Conservation (phyloP, 2,888 invertebrate genomes). For the Empis livida region DNA sequence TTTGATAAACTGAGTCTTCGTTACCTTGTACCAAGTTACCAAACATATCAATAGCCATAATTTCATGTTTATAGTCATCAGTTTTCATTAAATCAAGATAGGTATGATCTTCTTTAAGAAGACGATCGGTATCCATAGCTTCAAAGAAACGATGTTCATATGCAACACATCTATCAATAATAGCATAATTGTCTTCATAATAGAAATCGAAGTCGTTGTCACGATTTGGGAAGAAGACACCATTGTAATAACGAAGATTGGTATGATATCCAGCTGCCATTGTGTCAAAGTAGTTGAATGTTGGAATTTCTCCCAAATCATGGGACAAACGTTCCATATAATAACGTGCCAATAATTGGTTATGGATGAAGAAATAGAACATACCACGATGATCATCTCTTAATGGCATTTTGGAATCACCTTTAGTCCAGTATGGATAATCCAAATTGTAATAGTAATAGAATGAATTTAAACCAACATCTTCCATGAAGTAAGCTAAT, state of each 20-base stretch:
- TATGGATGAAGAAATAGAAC: constrained; percentile 37
- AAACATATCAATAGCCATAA: constrained; percentile 34
- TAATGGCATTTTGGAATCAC: constrained; percentile 28
- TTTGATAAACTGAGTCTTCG: constrained; percentile 39
- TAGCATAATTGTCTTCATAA: constrained; percentile 21
- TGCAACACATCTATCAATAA: constrained; percentile 34
- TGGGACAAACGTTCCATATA: constrained; percentile 50
- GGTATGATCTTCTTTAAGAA: constrained; percentile 30
- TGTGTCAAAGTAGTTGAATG: constrained; percentile 43
- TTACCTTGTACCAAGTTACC: constrained; percentile 45
- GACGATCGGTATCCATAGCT: constrained; percentile 45
- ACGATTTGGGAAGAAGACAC: constrained; percentile 52
- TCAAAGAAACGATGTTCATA: constrained; percentile 45
- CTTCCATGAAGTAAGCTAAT: constrained; percentile 61
- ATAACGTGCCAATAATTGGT: constrained; percentile 38
- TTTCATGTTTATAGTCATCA: constrained; percentile 18
- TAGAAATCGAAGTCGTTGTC: constrained; percentile 42
- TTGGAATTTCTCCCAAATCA: constrained; percentile 50
- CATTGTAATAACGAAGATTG: constrained; percentile 48
- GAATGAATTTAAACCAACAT: constrained; percentile 62
- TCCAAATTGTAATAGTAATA: constrained; percentile 54
- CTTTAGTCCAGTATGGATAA: constrained; percentile 57
- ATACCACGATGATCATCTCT: constrained; percentile 35
- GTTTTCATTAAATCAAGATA: constrained; percentile 20
- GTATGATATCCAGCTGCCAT: constrained; percentile 49